Evolutionary conservation across 1,140 invertebrate species (phyloP), one percentile per base, ranked within the genome.

Genomic region (Drepana arcuata): DNA sequence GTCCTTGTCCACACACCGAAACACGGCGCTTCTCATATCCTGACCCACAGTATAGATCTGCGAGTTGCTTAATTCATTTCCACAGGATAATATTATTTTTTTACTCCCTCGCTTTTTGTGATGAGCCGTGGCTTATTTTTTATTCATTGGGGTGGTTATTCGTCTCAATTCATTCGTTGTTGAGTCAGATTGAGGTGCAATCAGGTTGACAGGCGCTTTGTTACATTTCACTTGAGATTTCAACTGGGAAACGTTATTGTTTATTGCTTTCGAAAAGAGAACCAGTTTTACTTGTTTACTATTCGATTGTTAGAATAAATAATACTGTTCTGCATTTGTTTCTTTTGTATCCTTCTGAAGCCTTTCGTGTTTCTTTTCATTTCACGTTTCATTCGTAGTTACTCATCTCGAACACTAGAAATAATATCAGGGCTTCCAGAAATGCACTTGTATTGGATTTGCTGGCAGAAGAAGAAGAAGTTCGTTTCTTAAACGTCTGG

Each of bases 41-140:
- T 32, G 44, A 38, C 39, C 37, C 65, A 37, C 48, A 57, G 67
- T 77, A 78, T n/a, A n/a, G n/a, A n/a, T 81, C 72, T 65, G 58
- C 38, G 64, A 70, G 69, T 60, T 68, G 65, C 72, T 81, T 81
- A 81, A 81, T 81, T 81, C 77, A 78, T 81, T 79, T 81, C 71
- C 67, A 69, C 62, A 49, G 74, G 77, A 82, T 82, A 79, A 82
- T 82, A 82, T 82, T 82, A 82, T 82, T 82, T 82, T 82, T 81
- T 78, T 81, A 77, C 77, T 72, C 71, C 72, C 72, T 54, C 55
- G 35, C 41, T 66, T 71, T 74, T 67, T 65, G 49, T 59, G 52
- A 62, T 64, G 63, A 72, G 65, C 59, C 68, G 56, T 46, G 48
- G 57, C 62, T 73, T 77, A 77, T 75, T 82, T 81, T 79, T 82